Base-by-base conservation (phyloP, 2,113 vertebrate genomes). In the Orthonyx spaldingii region DNA sequence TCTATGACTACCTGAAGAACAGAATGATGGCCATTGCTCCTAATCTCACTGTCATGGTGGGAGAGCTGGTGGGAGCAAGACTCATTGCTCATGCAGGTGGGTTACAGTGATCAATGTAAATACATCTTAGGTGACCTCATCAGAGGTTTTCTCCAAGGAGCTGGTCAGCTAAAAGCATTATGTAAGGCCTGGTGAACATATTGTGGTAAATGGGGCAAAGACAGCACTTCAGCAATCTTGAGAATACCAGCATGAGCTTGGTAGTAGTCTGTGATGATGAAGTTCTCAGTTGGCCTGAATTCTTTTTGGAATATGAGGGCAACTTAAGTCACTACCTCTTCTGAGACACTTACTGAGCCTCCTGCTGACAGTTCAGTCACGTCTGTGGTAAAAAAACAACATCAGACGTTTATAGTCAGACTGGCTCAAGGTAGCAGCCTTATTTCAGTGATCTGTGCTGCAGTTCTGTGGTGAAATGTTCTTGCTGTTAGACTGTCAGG, bases 1-100 rank as follows among this genome's bases (percentile, higher is more conserved):
- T 99, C 13, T 99, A 99, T 8, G 99, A 99, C 91, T 99, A 99
- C 95, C 97, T 99, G 72, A 99, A 99, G 97, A 99, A 99, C 97
- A 97, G 99, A 50, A 99, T 99, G 99, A 99, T 98, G 98, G 99
- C 99, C 13, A 99, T 99, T 55, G 99, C 99, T 27, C 99, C 99
- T 44, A 99, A 99, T 89, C 98, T 99, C 69, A 99, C 99, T 0
- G 94, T 99, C 21, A 99, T 99, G 98, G 99, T 99, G 96, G 99
- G 99, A 2, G 99, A 99, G 61, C 97, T 99, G 87, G 99, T 99
- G 19, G 99, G 99, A 63, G 99, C 99, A 32, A 98, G 99, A 23
- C 99, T 99, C 35, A 99, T 99, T 93, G 98, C 99, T 37, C 99
- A 99, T 72, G 99, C 99, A 78, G 99, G 99, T 99, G 87, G 94